phyloP scores from a whole-genome alignment of 2,113 vertebrate species.

The Piaya cayana region DNA sequence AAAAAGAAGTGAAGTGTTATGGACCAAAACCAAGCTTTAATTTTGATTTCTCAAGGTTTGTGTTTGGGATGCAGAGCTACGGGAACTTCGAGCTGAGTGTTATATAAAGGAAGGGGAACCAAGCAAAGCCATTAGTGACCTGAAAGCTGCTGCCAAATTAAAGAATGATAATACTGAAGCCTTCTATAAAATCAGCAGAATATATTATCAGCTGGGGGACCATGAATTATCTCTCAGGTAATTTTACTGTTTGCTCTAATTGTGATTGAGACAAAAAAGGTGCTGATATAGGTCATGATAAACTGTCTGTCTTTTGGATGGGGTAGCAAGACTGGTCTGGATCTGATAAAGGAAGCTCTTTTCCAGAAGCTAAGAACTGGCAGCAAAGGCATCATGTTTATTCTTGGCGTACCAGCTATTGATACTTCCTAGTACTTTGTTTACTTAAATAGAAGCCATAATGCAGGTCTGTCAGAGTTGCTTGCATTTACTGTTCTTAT shows the following conservation, averaged over 20 bases:
- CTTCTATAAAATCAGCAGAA: conserved; percentile 93
- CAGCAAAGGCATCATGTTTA: neutral
- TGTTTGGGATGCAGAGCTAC: conserved; percentile 90
- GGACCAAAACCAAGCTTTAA: conserved; percentile 56
- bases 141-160: conserved; percentile 93
- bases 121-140: conserved; percentile 93
- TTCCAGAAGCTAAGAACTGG: neutral
- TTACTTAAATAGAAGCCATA: neutral
- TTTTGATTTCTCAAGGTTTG: conserved; percentile 86
- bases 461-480: rapidly evolving
- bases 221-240: conserved; percentile 95
- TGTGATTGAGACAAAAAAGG: neutral
- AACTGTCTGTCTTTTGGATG: neutral
- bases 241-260: conserved; percentile 41
- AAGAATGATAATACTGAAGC: conserved; percentile 96
- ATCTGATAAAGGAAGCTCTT: neutral
- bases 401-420: neutral
- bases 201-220: conserved; percentile 95
- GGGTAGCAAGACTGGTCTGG: neutral
- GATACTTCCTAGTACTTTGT: neutral
- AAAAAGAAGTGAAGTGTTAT: neutral
- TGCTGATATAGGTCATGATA: neutral
- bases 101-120: conserved; percentile 91
- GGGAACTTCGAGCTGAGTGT: conserved; percentile 94
- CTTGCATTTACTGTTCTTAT: neutral